phyloP scores from a whole-genome alignment of 2,113 vertebrate genomes.

The Hemiscyllium ocellatum region DNA sequence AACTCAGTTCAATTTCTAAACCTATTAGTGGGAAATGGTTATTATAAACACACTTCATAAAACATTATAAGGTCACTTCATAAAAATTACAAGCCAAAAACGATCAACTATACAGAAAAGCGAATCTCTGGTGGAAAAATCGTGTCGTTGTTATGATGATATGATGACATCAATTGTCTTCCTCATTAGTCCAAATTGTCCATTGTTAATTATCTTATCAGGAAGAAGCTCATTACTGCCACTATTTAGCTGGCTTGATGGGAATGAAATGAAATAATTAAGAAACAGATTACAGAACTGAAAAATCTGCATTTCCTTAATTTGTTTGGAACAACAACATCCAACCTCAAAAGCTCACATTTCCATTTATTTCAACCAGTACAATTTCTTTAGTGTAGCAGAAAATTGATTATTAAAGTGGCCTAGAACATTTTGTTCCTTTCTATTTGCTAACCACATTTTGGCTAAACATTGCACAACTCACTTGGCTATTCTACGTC shows the following conservation, averaged over 20 bases:
- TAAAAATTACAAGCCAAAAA: neutral
- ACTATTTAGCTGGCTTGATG: neutral
- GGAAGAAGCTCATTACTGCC: neutral
- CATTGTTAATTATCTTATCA: neutral
- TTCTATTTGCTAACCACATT: neutral
- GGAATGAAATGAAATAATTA: neutral
- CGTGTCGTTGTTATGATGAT: neutral
- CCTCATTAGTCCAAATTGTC: neutral
- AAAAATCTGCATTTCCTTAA: neutral
- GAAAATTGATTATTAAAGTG: neutral
- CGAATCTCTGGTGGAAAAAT: neutral
- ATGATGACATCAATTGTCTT: neutral
- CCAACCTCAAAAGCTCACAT: neutral
- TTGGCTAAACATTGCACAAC: neutral
- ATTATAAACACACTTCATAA: neutral
- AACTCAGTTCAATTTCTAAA: neutral
- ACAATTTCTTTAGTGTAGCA: neutral
- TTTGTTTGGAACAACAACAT: neutral
- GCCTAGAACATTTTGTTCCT: conserved; percentile 27
- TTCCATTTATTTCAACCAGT: neutral
- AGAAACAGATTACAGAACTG: neutral
- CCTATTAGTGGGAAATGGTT: neutral
- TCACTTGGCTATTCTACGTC: neutral
- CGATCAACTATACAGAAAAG: neutral
- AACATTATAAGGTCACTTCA: neutral